phyloP scores from a whole-genome alignment of 1,140 invertebrate genomes.

The Anadara kagoshimensis region DNA sequence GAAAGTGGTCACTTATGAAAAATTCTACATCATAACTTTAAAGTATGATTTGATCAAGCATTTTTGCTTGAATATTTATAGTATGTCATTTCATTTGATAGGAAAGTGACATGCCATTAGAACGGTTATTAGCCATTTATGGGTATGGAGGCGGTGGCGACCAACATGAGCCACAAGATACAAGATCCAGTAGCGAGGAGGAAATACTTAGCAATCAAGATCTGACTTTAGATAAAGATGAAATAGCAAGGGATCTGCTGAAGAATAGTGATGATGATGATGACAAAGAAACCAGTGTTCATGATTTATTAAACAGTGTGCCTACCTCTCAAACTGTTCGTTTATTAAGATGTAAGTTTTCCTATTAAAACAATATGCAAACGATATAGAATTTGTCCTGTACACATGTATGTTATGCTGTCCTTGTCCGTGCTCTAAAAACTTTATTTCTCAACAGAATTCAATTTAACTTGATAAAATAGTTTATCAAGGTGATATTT shows the following conservation, averaged over 20 bases:
- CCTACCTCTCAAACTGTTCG: slow-evolving; percentile 67
- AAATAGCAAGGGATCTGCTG: slow-evolving; percentile 70
- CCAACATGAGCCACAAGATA: slow-evolving; percentile 73
- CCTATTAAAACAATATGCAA: too few species aligned
- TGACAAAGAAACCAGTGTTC: slow-evolving; percentile 66
- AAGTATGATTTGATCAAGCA: too few species aligned
- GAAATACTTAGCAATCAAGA: slow-evolving; percentile 76
- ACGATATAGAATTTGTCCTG: too few species aligned
- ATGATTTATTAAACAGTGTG: slow-evolving; percentile 71
- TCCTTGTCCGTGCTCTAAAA: too few species aligned
- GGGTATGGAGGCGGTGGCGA: slow-evolving; percentile 77
- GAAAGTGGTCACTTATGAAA: too few species aligned
- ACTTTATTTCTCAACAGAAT: too few species aligned
- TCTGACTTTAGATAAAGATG: slow-evolving; percentile 75
- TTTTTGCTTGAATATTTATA: too few species aligned
- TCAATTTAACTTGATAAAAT: too few species aligned
- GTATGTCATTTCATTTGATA: slow-evolving; percentile 52
- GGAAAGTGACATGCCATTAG: slow-evolving; percentile 92
- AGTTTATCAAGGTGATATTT: too few species aligned
- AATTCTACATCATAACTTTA: too few species aligned
- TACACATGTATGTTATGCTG: too few species aligned
- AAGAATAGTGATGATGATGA: slow-evolving; percentile 68
- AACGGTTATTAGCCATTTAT: slow-evolving; percentile 92
- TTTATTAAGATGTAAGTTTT: slow-evolving; percentile 74
- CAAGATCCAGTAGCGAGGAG: slow-evolving; percentile 76